phyloP scores from a whole-genome alignment of 53 echinoderm and acorn worm genomes.

The Temnopleurus reevesii region DNA sequence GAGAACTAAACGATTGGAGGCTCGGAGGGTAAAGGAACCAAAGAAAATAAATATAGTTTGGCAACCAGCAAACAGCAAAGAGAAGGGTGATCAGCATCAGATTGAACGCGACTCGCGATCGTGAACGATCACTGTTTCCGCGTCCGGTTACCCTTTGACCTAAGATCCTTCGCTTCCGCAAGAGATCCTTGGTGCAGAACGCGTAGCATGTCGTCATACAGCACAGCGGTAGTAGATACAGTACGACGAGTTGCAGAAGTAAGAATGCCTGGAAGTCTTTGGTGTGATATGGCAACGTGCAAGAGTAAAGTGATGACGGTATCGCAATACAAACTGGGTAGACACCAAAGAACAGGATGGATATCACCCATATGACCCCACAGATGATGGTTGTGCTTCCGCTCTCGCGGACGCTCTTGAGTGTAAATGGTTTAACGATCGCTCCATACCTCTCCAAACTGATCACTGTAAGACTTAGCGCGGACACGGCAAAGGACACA shows the following conservation, averaged over 20 bases:
- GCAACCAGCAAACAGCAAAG: slow-evolving; percentile 43
- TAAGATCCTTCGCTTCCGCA: slow-evolving; percentile 39
- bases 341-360: slow-evolving; percentile 27
- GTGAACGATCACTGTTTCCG: slow-evolving; percentile 38
- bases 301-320: not conserved
- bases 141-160: not conserved
- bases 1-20: not conserved
- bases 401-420: slow-evolving; percentile 42
- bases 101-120: slow-evolving; percentile 43
- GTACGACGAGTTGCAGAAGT: slow-evolving; percentile 14
- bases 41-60: slow-evolving; percentile 31
- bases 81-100: slow-evolving; percentile 54
- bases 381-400: slow-evolving; percentile 32
- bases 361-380: slow-evolving; percentile 31
- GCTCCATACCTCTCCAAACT: slow-evolving; percentile 50
- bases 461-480: slow-evolving; percentile 39
- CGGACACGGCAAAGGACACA: slow-evolving; percentile 52
- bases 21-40: not conserved
- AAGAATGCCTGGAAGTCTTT: slow-evolving; percentile 18
- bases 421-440: slow-evolving; percentile 46
- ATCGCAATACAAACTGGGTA: slow-evolving; percentile 11
- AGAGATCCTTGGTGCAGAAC: slow-evolving; percentile 32
- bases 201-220: slow-evolving; percentile 51
- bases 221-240: slow-evolving; percentile 25
- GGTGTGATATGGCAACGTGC: not conserved